Evolutionary conservation across 2,888 invertebrate genomes (phyloP), one percentile per base, ranked within the genome.

Genomic region (Hirtodrosophila trivittata): DNA sequence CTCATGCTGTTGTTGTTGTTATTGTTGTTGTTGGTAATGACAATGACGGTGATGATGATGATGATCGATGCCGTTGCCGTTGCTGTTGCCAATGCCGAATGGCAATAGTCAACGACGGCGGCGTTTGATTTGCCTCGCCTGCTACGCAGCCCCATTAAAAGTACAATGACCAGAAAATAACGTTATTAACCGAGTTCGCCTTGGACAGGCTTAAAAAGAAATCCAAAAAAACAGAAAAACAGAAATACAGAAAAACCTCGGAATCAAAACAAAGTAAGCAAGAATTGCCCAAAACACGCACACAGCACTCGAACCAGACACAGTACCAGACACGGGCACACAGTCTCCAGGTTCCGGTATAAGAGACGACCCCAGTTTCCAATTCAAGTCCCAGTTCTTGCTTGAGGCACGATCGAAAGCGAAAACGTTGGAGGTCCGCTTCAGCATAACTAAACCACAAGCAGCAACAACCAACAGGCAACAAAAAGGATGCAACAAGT

Each of bases 121-220:
- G 65, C 69, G 67, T 85, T 85, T 81, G 80, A 81, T 81, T 81
- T 85, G 86, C 55, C 49, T 64, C 55, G 51, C 51, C 54, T 65
- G 65, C 73, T 65, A 60, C 62, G 67, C 68, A 75, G 85, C 68
- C 87, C 87, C 87, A 86, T 86, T 86, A 85, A 87, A 84, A 86
- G 86, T 87, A 86, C 86, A 86, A 87, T 86, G 86, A 86, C 86
- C 85, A 85, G 87, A 75, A 86, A 77, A 87, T 85, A 84, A 87
- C 86, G 87, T 87, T 84, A 84, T 83, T 87, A 86, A 85, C 71
- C 72, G 42, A 64, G 59, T 58, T 42, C 52, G 59, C 60, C 60
- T 56, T 32, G 42, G 49, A 43, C 57, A 55, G 63, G 57, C 76
- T 64, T 35, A 62, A 63, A 62, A 28, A 4, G 5, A 2, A n/a